phyloP scores from a whole-genome alignment of 2,888 invertebrate genomes.

The Pheosia tremula region DNA sequence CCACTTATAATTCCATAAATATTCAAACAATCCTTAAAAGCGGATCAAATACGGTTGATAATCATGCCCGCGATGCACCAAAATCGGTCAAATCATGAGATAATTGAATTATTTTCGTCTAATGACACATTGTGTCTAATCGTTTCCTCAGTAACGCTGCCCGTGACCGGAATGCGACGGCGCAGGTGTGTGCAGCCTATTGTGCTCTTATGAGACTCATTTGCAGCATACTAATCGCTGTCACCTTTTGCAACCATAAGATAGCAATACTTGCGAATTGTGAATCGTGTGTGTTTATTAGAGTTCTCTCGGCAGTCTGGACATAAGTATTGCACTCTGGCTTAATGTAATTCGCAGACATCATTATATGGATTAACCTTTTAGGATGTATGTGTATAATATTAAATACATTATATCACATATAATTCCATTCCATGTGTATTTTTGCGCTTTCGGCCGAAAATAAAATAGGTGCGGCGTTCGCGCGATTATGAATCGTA shows the following conservation, averaged over 20 bases:
- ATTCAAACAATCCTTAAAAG: neutral
- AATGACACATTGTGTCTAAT: constrained; percentile 36
- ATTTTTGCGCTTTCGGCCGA: no score
- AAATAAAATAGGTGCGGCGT: no score
- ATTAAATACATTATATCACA: no score
- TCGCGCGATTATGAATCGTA: no score
- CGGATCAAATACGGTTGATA: neutral
- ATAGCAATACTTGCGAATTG: constrained; percentile 2
- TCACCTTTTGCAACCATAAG: constrained; percentile 16
- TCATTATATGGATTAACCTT: no score
- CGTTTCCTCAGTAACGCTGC: constrained; percentile 22
- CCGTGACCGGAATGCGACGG: constrained; percentile 50
- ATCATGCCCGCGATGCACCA: neutral
- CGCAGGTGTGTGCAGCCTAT: constrained; percentile 50
- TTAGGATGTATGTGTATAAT: no score
- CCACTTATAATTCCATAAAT: no score
- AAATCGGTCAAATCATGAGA: constrained; percentile 10
- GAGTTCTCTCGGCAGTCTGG: no score
- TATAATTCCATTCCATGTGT: no score
- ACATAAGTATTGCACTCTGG: no score
- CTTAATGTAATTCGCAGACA: no score
- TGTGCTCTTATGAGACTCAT: constrained; percentile 28
- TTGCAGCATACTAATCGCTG: constrained; percentile 35
- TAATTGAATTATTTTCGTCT: constrained; percentile 17
- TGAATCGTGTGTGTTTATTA: no score